These are phyloP conservation scores for Hyposoter didymator DNA, from an alignment of 2,888 invertebrate genomes.

Conservation along the genomic window DNA sequence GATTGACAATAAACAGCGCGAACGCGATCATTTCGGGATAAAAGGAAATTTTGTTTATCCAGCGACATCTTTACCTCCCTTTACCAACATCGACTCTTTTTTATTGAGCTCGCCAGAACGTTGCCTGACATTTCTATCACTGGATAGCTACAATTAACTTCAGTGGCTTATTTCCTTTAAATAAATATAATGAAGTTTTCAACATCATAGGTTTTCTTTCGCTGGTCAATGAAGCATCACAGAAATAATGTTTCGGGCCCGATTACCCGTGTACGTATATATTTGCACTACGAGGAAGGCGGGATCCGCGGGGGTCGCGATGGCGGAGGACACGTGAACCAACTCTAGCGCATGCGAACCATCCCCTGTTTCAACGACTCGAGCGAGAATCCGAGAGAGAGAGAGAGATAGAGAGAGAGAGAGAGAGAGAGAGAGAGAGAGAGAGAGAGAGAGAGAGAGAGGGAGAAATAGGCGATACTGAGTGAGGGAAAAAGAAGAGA, in stretches of 20 bases:
- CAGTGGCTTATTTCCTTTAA: background rate
- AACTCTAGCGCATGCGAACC: constrained; percentile 80
- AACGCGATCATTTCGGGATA: too few relatives aligned
- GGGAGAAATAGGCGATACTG: constrained; percentile 25
- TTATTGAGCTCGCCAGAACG: background rate
- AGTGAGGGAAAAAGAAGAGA: constrained; percentile 27
- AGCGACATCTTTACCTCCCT: too few relatives aligned
- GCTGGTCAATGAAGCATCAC: constrained; percentile 15
- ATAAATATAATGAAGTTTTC: background rate
- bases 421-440: background rate
- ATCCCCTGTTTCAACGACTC: constrained; percentile 44
- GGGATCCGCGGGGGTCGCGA: constrained; percentile 75
- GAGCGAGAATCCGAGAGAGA: constrained; percentile 13
- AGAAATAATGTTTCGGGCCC: constrained; percentile 29
- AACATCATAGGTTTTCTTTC: background rate
- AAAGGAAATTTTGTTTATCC: too few relatives aligned
- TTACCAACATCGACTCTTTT: background rate
- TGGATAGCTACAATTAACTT: too few relatives aligned
- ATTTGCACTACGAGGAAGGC: constrained; percentile 75
- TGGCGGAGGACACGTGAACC: constrained; percentile 81
- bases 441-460: constrained; percentile 7
- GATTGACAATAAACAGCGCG: background rate
- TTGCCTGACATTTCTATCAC: background rate
- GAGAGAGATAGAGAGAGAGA: background rate
- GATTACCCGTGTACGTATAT: constrained; percentile 42